Conservation (phyloP, 92 coral and sea anemone species). For the Phenganax subtilis region DNA sequence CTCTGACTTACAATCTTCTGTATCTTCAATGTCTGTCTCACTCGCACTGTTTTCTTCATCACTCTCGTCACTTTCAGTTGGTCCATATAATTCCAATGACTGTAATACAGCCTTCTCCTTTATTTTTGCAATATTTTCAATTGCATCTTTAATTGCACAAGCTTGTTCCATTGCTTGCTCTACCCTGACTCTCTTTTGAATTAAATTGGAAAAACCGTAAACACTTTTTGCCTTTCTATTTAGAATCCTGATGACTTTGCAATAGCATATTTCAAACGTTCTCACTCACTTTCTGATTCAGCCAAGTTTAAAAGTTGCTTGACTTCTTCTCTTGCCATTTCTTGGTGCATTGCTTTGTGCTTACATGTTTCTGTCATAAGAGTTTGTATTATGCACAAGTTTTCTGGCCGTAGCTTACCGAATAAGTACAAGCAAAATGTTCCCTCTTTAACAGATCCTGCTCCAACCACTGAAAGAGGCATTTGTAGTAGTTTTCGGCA, state of each 20-base stretch:
- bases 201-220: slow-evolving; percentile 36
- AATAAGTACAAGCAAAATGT: slow-evolving; percentile 33
- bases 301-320: slow-evolving; percentile 38
- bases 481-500: slow-evolving; percentile 41
- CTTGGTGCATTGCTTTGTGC: background rate
- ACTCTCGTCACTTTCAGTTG: slow-evolving; percentile 13
- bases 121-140: slow-evolving; percentile 17
- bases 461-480: slow-evolving; percentile 47
- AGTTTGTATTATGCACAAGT: slow-evolving; percentile 35
- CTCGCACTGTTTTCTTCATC: background rate
- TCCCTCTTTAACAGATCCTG: slow-evolving; percentile 26
- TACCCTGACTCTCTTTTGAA: slow-evolving; percentile 7
- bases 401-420: slow-evolving; percentile 42
- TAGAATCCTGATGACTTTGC: slow-evolving; percentile 45
- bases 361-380: slow-evolving; percentile 22
- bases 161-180: slow-evolving; percentile 36
- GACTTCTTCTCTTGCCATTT: slow-evolving; percentile 37
- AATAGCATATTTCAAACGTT: slow-evolving; percentile 47
- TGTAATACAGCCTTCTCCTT: slow-evolving; percentile 31
- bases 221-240: slow-evolving; percentile 37
- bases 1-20: background rate
- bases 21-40: background rate
- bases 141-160: slow-evolving; percentile 30
- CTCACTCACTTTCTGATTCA: slow-evolving; percentile 43
- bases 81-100: slow-evolving; percentile 37